A percentile compares a stretch with the other conserved stretches of the same genome.
phyloP scores from a whole-genome alignment of 2,797 vertebrate species.

The Etheostoma nigrum region DNA sequence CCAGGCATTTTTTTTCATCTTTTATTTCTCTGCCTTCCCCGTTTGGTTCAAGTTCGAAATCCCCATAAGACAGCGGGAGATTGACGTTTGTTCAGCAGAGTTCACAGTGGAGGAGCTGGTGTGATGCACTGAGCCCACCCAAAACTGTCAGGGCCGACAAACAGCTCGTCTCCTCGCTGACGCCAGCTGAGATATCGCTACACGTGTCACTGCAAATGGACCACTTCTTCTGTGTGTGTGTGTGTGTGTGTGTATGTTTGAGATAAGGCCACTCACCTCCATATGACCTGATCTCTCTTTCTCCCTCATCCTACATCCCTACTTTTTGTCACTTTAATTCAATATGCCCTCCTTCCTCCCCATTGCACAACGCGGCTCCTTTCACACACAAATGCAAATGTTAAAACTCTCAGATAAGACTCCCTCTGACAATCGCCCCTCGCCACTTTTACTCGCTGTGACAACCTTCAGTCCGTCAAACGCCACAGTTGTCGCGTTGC shows the following conservation, averaged over 20 bases:
- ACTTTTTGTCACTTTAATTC: conserved; percentile 59
- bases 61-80: conserved; percentile 73
- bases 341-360: conserved; percentile 16
- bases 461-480: conserved; percentile 82
- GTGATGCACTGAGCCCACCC: conserved; percentile 79
- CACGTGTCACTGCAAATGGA: conserved; percentile 80
- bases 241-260: conserved; percentile 64
- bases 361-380: conserved; percentile 5
- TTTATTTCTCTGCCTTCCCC: conserved; percentile 55
- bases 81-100: conserved; percentile 80
- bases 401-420: conserved; percentile 59
- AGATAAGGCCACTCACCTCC: conserved; percentile 82
- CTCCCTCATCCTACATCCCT: conserved; percentile 33
- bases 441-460: conserved; percentile 69
- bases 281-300: conserved; percentile 73
- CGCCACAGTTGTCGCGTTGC: conserved; percentile 48
- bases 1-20: conserved; percentile 27
- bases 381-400: conserved; percentile 45
- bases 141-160: conserved; percentile 83
- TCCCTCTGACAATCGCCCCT: conserved; percentile 74
- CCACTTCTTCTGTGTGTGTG: conserved; percentile 77
- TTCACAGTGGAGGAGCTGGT: conserved; percentile 76
- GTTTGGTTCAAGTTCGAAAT: conserved; percentile 78
- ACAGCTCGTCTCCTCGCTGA: conserved; percentile 73
- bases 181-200: conserved; percentile 74